Conservation (phyloP, 2,888 invertebrate genomes). For the Cinara cedri region DNA sequence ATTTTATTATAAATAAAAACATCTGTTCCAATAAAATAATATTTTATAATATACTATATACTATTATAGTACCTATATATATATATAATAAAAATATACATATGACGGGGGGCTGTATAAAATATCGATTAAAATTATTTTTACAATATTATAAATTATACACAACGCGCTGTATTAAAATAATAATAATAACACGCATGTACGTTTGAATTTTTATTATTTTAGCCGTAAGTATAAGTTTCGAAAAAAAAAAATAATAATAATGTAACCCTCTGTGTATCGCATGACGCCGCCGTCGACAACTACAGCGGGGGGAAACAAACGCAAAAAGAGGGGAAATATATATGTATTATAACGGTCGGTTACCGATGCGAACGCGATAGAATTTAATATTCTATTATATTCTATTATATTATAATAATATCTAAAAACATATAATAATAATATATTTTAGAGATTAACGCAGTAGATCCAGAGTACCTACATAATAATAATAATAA, state of each 20-base stretch:
- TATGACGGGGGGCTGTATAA: background rate
- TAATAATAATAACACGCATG: slow-evolving; percentile 18
- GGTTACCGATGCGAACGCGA: slow-evolving; percentile 26
- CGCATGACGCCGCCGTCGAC: too few species aligned
- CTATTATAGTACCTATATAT: too few species aligned
- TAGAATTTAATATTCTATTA: slow-evolving; percentile 37
- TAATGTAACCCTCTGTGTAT: slow-evolving; percentile 14
- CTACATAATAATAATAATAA: too few species aligned
- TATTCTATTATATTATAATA: too few species aligned
- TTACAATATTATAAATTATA: slow-evolving; percentile 21
- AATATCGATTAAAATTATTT: slow-evolving; percentile 41
- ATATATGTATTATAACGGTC: too few species aligned
- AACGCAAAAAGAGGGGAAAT: slow-evolving; percentile 25
- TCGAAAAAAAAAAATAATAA: too few species aligned
- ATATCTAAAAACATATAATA: too few species aligned
- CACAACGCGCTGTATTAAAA: background rate
- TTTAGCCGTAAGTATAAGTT: too few species aligned
- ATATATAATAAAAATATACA: too few species aligned
- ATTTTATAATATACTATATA: background rate
- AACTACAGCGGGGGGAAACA: background rate
- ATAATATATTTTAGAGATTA: too few species aligned
- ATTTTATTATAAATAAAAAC: slow-evolving; percentile 55
- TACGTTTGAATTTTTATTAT: too few species aligned
- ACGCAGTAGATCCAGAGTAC: too few species aligned
- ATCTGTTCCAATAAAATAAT: slow-evolving; percentile 52